Base-by-base conservation (phyloP, 2,113 vertebrate species). In the Pelusios castaneus region DNA sequence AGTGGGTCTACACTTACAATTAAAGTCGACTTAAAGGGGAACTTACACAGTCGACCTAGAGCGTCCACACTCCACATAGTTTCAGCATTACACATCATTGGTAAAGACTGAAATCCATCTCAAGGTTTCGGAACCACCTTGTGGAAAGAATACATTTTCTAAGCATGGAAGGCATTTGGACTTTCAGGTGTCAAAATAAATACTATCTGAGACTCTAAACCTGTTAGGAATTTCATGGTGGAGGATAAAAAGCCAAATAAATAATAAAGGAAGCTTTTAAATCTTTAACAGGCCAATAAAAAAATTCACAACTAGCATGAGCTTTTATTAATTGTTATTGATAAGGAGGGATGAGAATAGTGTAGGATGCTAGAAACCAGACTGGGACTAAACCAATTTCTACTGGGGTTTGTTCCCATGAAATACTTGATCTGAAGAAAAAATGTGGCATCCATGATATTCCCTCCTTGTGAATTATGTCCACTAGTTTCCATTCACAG, bases 231-330 rank as follows among this genome's bases (percentile, higher is more conserved):
- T 87, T 91, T 91, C 89, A 38, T 90, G 82, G 60, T 63, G 13
- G 21, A 94, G n/a, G 49, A 91, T 82, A 52, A 92, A 84, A 16
- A 31, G 54, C 58, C 51, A 85, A 93, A 45, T 34, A 85, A 93
- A 94, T 79, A 12, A 54, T 78, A 89, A 91, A 89, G 73, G 8
- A 94, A 96, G 77, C 34, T 88, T 93, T 93, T 38, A 94, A 91
- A 87, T 45, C 10, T 91, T 92, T 47, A 86, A 82, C 1, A 77
- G 52, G 55, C 70, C 49, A 85, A 87, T 63, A 82, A 94, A 96
- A 92, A 70, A 45, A 3, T 2, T 9, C 19, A 70, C 41, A 80
- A 2, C 21, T 52, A 55, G 10, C 11, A 73, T 45, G 34, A 90
- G 10, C 11, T 91, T 25, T 87, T 89, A 80, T 58, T 78, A 77